phyloP scores from a whole-genome alignment of 2,888 invertebrate genomes.

The Nineta flava region DNA sequence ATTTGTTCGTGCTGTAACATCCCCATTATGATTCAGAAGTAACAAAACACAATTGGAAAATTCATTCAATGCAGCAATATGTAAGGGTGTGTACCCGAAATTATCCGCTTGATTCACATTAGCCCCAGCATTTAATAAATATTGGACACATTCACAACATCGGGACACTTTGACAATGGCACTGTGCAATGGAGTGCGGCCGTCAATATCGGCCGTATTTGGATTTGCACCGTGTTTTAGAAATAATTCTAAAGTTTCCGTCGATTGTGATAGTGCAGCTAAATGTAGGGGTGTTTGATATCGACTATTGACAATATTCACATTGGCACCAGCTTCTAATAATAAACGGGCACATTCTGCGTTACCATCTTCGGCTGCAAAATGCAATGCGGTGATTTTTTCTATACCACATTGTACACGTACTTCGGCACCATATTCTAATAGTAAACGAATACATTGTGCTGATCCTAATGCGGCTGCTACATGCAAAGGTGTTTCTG shows the following conservation, averaged over 20 bases:
- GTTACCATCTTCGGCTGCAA: constrained; percentile 78
- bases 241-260: constrained; percentile 57
- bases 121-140: constrained; percentile 48
- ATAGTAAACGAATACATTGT: constrained; percentile 51
- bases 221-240: constrained; percentile 47
- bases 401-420: constrained; percentile 53
- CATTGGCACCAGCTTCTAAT: constrained; percentile 56
- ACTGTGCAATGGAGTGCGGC: constrained; percentile 63
- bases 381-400: constrained; percentile 65
- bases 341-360: constrained; percentile 58
- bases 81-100: constrained; percentile 72
- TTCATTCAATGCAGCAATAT: constrained; percentile 70
- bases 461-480: constrained; percentile 59
- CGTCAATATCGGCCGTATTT: constrained; percentile 52
- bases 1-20: constrained; percentile 64
- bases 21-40: constrained; percentile 61
- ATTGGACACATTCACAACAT: constrained; percentile 50
- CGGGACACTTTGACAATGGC: constrained; percentile 64
- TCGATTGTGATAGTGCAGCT: constrained; percentile 64
- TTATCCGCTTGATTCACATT: constrained; percentile 61
- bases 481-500: constrained; percentile 71
- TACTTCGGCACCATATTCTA: constrained; percentile 66
- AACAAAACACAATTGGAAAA: constrained; percentile 59
- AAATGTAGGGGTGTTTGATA: constrained; percentile 74
- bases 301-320: constrained; percentile 57